Conservation (phyloP, 2,113 vertebrate species). For the Motacilla alba region DNA sequence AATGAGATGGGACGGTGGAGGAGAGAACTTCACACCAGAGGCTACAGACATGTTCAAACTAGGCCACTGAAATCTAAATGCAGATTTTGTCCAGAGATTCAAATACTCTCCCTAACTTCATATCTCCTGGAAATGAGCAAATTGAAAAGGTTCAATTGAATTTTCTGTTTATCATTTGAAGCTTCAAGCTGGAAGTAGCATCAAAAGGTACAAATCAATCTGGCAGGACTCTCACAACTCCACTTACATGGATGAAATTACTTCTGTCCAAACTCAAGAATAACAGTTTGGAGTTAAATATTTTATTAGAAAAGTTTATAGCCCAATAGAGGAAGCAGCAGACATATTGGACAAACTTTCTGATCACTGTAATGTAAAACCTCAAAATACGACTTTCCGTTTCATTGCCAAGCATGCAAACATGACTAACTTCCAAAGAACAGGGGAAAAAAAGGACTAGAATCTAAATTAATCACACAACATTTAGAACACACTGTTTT, state of each 20-base stretch:
- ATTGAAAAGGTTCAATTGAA: neutral
- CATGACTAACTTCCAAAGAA: neutral
- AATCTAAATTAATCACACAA: neutral
- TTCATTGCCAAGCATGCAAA: neutral
- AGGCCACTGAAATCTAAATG: neutral
- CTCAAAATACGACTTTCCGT: neutral
- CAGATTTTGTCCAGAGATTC: neutral
- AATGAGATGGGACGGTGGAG: neutral
- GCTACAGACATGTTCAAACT: neutral
- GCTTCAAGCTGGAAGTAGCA: neutral
- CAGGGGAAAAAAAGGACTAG: neutral
- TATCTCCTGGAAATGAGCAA: neutral
- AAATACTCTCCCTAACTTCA: neutral
- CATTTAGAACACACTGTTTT: neutral
- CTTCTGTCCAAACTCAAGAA: neutral
- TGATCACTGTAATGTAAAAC: neutral
- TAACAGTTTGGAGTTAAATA: neutral
- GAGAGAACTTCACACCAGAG: neutral
- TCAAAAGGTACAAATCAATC: slow-evolving; percentile 7
- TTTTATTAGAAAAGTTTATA: neutral
- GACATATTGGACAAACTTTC: neutral
- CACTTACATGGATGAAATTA: neutral
- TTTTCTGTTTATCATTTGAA: neutral
- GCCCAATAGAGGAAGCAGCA: neutral
- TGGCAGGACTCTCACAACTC: neutral